A percentile compares a stretch with the other conserved stretches of the same genome.
Conservation (phyloP, 2,797 vertebrate species). For the Tokudaia tokunoshimensis region DNA sequence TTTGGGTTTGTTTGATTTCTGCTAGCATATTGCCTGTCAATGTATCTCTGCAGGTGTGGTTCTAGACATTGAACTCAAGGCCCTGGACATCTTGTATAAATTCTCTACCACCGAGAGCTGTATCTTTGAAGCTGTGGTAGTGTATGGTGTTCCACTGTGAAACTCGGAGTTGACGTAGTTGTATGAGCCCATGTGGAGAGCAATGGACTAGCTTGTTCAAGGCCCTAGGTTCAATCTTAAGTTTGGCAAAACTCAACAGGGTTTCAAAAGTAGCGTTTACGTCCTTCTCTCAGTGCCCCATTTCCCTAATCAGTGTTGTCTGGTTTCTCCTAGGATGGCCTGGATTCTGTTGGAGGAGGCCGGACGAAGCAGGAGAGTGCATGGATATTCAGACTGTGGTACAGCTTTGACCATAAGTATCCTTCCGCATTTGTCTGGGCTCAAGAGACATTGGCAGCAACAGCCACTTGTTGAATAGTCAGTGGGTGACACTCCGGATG, state of each 20-base stretch:
- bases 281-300: background rate
- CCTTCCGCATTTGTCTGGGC: constrained; percentile 88
- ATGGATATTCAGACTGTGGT: constrained; percentile 98
- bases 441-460: background rate
- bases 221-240: background rate
- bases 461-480: constrained; percentile 24
- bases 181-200: background rate
- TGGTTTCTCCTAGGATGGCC: constrained; percentile 91
- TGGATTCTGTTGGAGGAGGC: constrained; percentile 91
- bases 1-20: constrained; percentile 64
- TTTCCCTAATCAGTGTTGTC: constrained; percentile 62
- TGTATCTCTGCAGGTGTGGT: background rate
- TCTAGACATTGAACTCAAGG: background rate
- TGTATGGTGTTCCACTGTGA: constrained; percentile 34
- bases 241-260: background rate
- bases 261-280: background rate
- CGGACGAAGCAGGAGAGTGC: constrained; percentile 97
- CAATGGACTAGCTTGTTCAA: background rate
- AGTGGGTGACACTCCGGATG: constrained; percentile 15
- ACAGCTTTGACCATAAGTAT: constrained; percentile 99
- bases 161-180: background rate
- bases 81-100: background rate
- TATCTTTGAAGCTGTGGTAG: constrained; percentile 50
- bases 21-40: background rate
- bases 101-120: background rate